phyloP scores from a whole-genome alignment of 2,797 vertebrate genomes.

The Hemitrygon akajei region DNA sequence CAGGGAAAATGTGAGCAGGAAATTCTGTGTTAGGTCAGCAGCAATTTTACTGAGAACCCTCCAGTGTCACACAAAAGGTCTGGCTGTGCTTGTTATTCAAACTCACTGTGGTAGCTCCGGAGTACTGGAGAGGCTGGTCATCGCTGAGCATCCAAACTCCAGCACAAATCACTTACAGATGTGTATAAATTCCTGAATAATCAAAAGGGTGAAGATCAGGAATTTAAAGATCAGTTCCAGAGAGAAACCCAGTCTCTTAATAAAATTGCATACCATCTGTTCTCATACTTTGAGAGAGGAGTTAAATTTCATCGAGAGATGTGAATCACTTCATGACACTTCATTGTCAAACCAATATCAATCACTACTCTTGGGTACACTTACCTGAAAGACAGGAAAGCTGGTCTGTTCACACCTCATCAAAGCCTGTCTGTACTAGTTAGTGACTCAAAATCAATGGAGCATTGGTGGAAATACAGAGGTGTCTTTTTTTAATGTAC shows the following conservation, averaged over 20 bases:
- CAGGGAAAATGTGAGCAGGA: background rate
- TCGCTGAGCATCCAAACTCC: background rate
- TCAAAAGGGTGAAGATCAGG: background rate
- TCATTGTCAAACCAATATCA: background rate
- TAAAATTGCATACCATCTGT: background rate
- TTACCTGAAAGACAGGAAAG: background rate
- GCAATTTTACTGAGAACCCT: background rate
- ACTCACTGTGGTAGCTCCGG: background rate
- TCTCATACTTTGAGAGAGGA: background rate
- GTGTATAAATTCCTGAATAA: background rate
- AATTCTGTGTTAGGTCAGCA: background rate
- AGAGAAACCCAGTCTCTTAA: background rate
- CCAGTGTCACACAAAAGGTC: background rate
- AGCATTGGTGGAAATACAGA: no score
- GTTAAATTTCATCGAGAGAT: background rate
- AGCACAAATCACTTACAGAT: background rate
- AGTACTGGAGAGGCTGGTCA: background rate
- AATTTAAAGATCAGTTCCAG: background rate
- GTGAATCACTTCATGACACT: background rate
- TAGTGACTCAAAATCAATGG: background rate
- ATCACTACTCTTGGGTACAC: background rate
- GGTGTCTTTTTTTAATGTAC: background rate
- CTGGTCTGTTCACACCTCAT: background rate
- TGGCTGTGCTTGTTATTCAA: background rate
- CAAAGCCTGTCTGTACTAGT: background rate